Conservation (phyloP, 2,888 invertebrate species). For the Spialia ferax region DNA sequence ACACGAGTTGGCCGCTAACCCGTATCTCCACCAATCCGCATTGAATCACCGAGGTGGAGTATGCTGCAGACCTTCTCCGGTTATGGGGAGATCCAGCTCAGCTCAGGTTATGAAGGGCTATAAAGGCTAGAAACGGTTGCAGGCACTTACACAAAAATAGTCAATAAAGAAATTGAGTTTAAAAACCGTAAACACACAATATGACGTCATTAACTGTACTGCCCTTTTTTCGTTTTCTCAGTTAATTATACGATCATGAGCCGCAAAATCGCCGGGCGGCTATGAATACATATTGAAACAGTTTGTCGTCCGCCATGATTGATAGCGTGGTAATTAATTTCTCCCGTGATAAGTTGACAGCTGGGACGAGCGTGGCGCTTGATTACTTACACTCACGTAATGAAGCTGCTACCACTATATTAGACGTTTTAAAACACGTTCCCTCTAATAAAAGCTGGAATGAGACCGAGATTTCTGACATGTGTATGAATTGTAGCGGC, state of each 20-base stretch:
- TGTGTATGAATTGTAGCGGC: too few species aligned
- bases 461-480: background rate
- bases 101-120: too few species aligned
- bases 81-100: too few species aligned
- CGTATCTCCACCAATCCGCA: too few species aligned
- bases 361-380: conserved; percentile 58
- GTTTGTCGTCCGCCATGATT: conserved; percentile 66
- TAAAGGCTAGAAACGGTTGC: too few species aligned
- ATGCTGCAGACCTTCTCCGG: too few species aligned
- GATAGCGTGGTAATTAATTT: conserved; percentile 73
- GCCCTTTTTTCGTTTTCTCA: conserved; percentile 20
- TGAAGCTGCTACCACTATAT: conserved; percentile 46
- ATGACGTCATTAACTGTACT: background rate
- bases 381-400: conserved; percentile 56
- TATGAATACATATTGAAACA: conserved; percentile 57
- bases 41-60: too few species aligned
- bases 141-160: too few species aligned
- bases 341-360: conserved; percentile 72
- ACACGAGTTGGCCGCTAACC: too few species aligned
- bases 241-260: conserved; percentile 36
- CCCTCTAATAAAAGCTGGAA: background rate
- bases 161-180: too few species aligned
- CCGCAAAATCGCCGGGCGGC: conserved; percentile 44
- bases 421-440: conserved; percentile 35
- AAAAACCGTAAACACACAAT: background rate